phyloP scores from a whole-genome alignment of 2,797 vertebrate species.

The Gymnoscopelus braueri region DNA sequence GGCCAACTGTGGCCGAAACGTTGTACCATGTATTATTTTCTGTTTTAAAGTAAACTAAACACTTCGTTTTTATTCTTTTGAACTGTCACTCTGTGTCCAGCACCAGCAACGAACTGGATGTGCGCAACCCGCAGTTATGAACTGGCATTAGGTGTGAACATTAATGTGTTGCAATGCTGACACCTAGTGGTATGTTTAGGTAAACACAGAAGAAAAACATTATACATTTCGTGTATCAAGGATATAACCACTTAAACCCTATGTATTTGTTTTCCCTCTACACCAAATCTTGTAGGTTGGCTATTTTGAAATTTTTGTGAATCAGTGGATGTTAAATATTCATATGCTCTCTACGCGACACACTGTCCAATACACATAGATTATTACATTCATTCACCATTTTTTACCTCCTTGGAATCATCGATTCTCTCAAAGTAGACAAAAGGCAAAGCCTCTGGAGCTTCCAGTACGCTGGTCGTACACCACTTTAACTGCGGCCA shows the following conservation, averaged over 20 bases:
- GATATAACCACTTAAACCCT: too few relatives aligned
- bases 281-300: too few relatives aligned
- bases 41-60: too few relatives aligned
- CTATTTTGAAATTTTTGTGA: not conserved
- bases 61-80: too few relatives aligned
- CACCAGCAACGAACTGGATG: too few relatives aligned
- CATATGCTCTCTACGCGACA: not conserved
- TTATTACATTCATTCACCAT: not conserved
- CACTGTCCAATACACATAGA: not conserved
- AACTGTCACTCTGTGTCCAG: too few relatives aligned
- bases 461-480: conserved; percentile 93
- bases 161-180: conserved; percentile 47
- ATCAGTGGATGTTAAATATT: too few relatives aligned
- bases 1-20: too few relatives aligned
- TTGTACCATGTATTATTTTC: too few relatives aligned
- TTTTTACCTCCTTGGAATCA: conserved; percentile 91
- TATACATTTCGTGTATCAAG: not conserved
- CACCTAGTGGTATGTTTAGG: conserved; percentile 65
- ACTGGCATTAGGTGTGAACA: not conserved
- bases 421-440: conserved; percentile 94
- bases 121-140: too few relatives aligned
- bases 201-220: conserved; percentile 37
- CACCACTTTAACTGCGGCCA: conserved; percentile 93
- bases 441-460: conserved; percentile 92
- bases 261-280: too few relatives aligned